These are phyloP conservation scores for Candidula unifasciata DNA, from an alignment of 2,888 invertebrate genomes.

Conservation along the genomic window DNA sequence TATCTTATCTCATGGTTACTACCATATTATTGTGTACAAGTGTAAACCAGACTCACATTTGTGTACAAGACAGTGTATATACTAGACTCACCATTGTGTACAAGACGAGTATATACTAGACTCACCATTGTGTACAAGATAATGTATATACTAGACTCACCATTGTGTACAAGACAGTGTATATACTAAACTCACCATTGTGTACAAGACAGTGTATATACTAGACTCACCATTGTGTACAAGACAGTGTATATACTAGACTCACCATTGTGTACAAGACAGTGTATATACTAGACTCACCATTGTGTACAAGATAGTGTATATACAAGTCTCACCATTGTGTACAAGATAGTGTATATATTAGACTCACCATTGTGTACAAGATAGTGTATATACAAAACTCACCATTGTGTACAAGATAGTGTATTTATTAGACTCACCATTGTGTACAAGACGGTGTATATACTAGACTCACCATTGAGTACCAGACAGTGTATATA, in stretches of 20 bases:
- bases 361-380: conserved; percentile 87
- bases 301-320: background rate
- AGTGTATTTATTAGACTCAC: background rate
- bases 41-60: background rate
- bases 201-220: background rate
- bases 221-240: background rate
- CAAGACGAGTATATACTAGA: background rate
- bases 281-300: background rate
- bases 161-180: conserved; percentile 94
- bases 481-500: conserved; percentile 81
- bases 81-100: background rate
- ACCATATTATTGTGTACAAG: background rate
- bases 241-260: background rate
- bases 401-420: background rate
- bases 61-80: background rate
- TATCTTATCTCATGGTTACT: too few species aligned
- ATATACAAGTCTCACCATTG: background rate
- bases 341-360: background rate
- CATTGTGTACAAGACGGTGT: background rate
- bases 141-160: conserved; percentile 79
- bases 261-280: conserved; percentile 92
- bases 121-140: background rate
- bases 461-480: conserved; percentile 83
- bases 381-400: too few species aligned
- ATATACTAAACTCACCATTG: background rate